Evolutionary conservation across 2,113 vertebrate species (phyloP).

Genomic region (Merops nubicus): DNA sequence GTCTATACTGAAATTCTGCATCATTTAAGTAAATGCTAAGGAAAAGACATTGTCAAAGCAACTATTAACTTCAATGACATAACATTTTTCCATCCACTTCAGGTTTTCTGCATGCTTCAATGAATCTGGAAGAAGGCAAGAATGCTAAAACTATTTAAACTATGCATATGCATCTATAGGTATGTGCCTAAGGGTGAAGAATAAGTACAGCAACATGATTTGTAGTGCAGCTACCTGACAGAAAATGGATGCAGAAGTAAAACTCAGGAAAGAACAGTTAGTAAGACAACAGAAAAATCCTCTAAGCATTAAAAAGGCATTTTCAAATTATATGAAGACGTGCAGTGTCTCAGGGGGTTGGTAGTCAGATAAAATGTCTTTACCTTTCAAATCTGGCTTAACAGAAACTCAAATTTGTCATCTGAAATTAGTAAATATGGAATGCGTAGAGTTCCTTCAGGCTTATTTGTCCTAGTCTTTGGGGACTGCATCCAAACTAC

Average conservation of each 20-base stretch:
- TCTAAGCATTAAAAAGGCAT: background rate
- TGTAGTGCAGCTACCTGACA: background rate
- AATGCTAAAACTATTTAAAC: background rate
- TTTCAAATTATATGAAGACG: background rate
- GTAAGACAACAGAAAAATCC: background rate
- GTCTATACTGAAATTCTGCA: no score
- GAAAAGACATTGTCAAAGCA: background rate
- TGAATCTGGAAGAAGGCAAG: background rate
- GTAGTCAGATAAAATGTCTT: background rate
- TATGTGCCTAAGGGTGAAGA: background rate
- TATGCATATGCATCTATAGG: background rate
- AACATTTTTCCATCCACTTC: background rate
- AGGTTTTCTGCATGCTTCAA: background rate
- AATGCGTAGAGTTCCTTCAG: background rate
- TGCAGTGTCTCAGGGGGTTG: rapidly evolving
- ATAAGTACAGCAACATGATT: background rate
- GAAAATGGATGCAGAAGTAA: background rate
- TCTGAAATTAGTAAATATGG: background rate
- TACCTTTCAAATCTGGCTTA: background rate
- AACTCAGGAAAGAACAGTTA: background rate
- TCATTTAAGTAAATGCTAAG: no score
- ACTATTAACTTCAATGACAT: background rate
- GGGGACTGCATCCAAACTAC: background rate
- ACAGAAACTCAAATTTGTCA: background rate
- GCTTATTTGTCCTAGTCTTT: background rate